A percentile compares a stretch with the other conserved stretches of the same genome.
Conservation (phyloP, 2,797 vertebrate species). For the Lacerta viridis region DNA sequence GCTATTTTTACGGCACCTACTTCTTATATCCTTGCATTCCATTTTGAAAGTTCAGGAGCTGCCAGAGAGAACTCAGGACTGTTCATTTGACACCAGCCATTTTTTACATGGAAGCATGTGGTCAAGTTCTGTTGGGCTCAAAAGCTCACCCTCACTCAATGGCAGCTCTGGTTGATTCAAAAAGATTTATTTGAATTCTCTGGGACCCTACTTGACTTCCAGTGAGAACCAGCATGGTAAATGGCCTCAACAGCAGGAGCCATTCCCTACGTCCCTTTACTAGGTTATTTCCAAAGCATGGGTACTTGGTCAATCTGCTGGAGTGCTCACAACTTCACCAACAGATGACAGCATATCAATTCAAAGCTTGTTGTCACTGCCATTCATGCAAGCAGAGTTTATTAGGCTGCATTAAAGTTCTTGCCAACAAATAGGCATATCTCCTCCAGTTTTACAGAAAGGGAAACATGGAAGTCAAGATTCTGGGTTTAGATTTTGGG, state of each 20-base stretch:
- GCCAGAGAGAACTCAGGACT: neutral
- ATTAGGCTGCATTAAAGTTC: slow-evolving; percentile 25
- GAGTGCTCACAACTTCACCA: neutral
- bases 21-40: neutral
- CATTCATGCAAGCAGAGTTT: neutral
- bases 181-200: neutral
- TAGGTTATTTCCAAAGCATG: neutral
- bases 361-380: neutral
- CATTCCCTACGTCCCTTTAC: neutral
- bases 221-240: neutral
- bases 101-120: neutral
- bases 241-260: neutral
- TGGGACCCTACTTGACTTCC: neutral
- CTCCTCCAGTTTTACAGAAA: neutral
- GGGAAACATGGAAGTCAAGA: neutral
- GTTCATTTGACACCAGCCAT: neutral
- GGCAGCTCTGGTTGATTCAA: neutral
- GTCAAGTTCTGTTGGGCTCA: neutral
- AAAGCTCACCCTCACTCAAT: neutral
- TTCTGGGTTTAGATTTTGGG: neutral
- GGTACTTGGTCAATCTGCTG: neutral
- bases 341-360: neutral
- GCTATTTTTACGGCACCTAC: too few species aligned
- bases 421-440: neutral
- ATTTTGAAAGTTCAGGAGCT: neutral